A percentile compares a stretch with the other conserved stretches of the same genome.
Conservation (phyloP, 2,113 vertebrate genomes). For the Urocitellus parryii region DNA sequence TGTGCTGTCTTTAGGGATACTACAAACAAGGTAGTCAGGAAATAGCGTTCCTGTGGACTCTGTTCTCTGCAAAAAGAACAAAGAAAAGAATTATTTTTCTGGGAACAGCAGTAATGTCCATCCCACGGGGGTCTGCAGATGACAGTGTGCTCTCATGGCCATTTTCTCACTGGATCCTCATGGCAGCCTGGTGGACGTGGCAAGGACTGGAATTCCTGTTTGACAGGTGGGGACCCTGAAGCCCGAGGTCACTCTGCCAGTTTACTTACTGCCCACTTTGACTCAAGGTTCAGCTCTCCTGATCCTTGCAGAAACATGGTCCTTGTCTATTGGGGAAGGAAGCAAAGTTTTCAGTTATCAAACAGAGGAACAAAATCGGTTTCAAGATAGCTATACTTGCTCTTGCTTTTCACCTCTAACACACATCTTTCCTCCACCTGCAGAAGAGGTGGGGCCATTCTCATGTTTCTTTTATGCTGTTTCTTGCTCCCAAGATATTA, state of each 20-base stretch:
- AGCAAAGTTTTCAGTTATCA: not conserved
- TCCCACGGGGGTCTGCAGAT: not conserved
- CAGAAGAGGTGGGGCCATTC: not conserved
- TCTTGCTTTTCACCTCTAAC: not conserved
- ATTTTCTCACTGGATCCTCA: not conserved
- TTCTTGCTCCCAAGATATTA: fast-evolving
- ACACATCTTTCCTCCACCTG: not conserved
- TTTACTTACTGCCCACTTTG: not conserved
- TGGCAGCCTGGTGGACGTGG: not conserved
- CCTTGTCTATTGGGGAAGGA: not conserved
- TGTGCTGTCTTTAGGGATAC: not conserved
- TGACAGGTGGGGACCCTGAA: not conserved
- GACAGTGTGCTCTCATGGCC: not conserved
- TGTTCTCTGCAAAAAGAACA: not conserved
- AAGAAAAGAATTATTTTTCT: not conserved
- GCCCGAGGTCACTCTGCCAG: not conserved
- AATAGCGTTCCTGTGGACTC: not conserved
- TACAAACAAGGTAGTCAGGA: not conserved
- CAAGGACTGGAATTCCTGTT: not conserved
- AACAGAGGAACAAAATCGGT: not conserved
- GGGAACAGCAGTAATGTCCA: not conserved
- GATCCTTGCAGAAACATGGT: not conserved
- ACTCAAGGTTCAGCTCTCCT: not conserved
- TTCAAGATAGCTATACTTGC: not conserved
- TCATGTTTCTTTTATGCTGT: not conserved